Evolutionary conservation across 2,113 vertebrate genomes (phyloP).

Genomic region (Thymallus thymallus): DNA sequence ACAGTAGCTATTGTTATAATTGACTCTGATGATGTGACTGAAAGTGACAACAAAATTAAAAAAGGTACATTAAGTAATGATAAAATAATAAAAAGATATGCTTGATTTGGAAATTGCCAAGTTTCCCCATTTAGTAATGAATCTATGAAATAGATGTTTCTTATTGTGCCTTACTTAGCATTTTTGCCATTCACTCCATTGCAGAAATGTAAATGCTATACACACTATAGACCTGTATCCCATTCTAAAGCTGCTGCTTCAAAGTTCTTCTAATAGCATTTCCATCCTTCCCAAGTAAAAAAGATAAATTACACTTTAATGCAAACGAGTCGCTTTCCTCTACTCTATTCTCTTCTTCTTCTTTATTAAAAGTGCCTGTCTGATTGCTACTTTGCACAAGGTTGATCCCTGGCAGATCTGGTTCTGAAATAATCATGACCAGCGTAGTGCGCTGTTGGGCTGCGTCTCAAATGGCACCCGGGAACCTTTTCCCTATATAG

Average conservation of each 20-base stretch:
- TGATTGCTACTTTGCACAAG: background rate
- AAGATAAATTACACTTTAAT: background rate
- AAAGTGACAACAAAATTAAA: background rate
- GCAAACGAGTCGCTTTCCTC: background rate
- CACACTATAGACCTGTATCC: background rate
- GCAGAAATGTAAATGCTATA: background rate
- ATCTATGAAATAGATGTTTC: no score
- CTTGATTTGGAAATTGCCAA: no score
- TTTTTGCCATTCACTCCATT: background rate
- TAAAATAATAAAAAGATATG: no score
- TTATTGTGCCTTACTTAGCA: no score
- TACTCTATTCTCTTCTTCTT: background rate
- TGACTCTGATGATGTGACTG: background rate
- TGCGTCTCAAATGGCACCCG: no score
- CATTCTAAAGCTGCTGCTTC: background rate
- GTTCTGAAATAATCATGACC: background rate
- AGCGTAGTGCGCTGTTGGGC: background rate
- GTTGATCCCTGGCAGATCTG: no score
- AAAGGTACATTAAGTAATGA: background rate
- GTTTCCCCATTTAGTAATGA: slow-evolving; percentile 20
- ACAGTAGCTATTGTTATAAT: background rate
- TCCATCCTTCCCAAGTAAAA: no score
- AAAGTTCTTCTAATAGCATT: no score
- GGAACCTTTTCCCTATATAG: no score
- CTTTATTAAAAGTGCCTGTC: background rate